Conservation (phyloP, 2,797 vertebrate genomes). For the Enteromius treurensis region DNA sequence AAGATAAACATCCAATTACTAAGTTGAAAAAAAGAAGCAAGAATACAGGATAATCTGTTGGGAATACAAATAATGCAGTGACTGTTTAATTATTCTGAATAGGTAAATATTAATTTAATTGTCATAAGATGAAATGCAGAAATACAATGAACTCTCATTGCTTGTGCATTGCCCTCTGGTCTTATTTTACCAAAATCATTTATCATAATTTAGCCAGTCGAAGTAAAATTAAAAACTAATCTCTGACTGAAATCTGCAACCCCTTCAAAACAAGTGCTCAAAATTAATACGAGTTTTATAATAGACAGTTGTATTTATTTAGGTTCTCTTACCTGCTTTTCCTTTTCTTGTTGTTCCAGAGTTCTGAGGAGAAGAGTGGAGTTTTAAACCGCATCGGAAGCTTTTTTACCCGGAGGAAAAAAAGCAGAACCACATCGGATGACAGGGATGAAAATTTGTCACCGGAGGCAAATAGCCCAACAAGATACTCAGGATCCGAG, state of each 20-base stretch:
- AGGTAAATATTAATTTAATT: slow-evolving; percentile 1
- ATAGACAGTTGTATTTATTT: neutral
- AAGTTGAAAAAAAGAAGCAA: neutral
- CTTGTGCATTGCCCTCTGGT: neutral
- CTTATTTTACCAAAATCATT: neutral
- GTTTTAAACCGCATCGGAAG: slow-evolving; percentile 70
- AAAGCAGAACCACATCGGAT: slow-evolving; percentile 59
- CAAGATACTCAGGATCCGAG: slow-evolving; percentile 47
- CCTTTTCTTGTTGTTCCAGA: slow-evolving; percentile 61
- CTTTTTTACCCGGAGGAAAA: slow-evolving; percentile 71
- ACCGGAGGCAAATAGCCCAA: slow-evolving; percentile 7
- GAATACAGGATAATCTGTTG: neutral
- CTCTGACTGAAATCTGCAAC: neutral
- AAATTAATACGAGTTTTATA: slow-evolving; percentile 6
- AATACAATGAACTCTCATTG: neutral
- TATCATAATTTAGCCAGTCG: neutral
- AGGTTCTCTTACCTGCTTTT: slow-evolving; percentile 23
- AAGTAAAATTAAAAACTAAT: neutral
- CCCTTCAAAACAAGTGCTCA: neutral
- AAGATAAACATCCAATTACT: neutral
- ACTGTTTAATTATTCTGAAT: neutral
- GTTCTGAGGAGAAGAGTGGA: slow-evolving; percentile 71
- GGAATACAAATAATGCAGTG: neutral
- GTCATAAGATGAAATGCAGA: neutral
- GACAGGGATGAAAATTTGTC: slow-evolving; percentile 47